Base-by-base conservation (phyloP, 2,113 vertebrate species). In the Halichoeres trimaculatus region DNA sequence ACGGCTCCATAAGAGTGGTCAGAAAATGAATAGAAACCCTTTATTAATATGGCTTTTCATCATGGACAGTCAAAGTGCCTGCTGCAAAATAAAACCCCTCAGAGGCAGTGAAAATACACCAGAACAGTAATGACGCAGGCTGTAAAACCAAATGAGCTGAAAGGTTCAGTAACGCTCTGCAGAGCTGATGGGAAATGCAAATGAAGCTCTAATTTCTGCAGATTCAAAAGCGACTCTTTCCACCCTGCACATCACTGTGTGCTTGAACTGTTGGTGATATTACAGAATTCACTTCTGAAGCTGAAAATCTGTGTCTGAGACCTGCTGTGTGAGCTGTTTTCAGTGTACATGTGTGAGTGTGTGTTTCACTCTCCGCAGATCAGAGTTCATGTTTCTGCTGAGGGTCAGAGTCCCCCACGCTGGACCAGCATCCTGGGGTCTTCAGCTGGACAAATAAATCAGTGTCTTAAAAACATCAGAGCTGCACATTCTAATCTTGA, bases 401-500 rank as follows among this genome's bases (percentile, higher is more conserved):
- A 8, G 75, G 70, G 74, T 79, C 80, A 81, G 52, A 2, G 57
- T 30, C 57, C 70, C 74, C 75, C 56, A 47, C 70, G 53, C 63
- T 55, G 56, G 50, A 78, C 36, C 54, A 23, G 51, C 13, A 2
- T 63, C 84, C 74, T 38, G 72, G 58, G 59, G 74, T 67, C 53
- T 57, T 85, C 91, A 93, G 91, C 90, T 93, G 89, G 75, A 58
- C 79, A 89, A 93, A 93, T 88, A 93, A 57, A 80, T 66, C 81
- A 68, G 8, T 40, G 68, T 69, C 47, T 65, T 40, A 3, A 43
- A n/a, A 58, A 40, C 45, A 19, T 78, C 74, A 63, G 72, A 78
- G 75, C 78, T 14, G 55, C 71, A 48, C 51, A 45, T 77, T 85
- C 71, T 66, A 1, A 50, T 19, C 30, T 14, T 40, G 66, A 54